Conservation (phyloP, 2,888 invertebrate genomes). For the Acanthosepion esculentum region DNA sequence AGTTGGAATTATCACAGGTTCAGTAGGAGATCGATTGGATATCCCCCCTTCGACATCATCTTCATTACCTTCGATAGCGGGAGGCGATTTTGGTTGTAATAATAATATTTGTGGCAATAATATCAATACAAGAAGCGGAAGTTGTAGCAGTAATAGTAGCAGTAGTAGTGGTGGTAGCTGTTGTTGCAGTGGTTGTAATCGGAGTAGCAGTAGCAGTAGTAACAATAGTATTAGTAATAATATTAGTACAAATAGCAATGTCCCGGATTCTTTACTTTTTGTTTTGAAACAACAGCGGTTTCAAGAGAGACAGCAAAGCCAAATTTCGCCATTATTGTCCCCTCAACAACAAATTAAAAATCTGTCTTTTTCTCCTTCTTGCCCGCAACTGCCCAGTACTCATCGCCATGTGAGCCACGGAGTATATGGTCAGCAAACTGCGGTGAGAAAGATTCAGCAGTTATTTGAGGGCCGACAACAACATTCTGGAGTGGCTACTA, state of each 20-base stretch:
- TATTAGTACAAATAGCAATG: not conserved
- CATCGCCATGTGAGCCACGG: not conserved
- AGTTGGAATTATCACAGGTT: not conserved
- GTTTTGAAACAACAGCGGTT: not conserved
- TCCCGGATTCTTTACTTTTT: not conserved
- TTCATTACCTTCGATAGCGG: not conserved
- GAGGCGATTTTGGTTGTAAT: not conserved
- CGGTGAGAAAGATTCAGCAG: constrained; percentile 5
- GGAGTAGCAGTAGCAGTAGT: constrained; percentile 37
- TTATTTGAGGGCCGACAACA: not conserved
- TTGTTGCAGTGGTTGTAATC: not conserved
- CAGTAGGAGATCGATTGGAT: not conserved
- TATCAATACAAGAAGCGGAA: constrained; percentile 24
- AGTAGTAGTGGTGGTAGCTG: constrained; percentile 8
- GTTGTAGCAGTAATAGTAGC: constrained; percentile 39
- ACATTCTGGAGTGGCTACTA: not conserved
- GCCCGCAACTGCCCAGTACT: not conserved
- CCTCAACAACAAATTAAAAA: not conserved
- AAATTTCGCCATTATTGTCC: not conserved
- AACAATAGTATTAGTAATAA: not conserved
- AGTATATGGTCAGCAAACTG: not conserved
- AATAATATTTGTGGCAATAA: not conserved
- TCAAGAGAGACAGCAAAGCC: not conserved
- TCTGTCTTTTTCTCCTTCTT: constrained; percentile 10
- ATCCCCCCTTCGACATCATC: not conserved